Base-by-base conservation (phyloP, 2,797 vertebrate genomes). In the Rhyacichthys aspro region DNA sequence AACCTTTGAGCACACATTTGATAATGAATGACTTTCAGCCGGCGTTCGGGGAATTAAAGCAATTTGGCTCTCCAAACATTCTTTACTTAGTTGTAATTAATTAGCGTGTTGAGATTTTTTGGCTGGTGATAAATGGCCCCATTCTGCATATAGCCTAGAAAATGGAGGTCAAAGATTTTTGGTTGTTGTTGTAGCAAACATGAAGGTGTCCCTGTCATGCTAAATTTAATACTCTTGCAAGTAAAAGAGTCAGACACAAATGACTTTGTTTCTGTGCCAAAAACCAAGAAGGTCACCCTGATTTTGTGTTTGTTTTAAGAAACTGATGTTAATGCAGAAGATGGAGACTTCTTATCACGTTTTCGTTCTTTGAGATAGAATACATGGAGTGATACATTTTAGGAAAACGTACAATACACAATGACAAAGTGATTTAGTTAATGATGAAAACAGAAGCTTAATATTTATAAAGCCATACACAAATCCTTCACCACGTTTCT, bases 71-170 rank as follows among this genome's bases (percentile, higher is more conserved):
- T 89, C 87, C 92, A 94, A 93, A 93, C 92, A 93, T 92, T 91
- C 93, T 93, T 93, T 92, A 92, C 93, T 93, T 91, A 90, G 91
- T 92, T 91, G 92, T 93, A 93, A 93, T 94, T 94, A 93, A 94
- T 93, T 93, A 92, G 90, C 87, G 87, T 88, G 86, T 67, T 73
- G 88, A 82, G 82, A 89, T 91, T 92, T 93, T 93, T 91, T 88
- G 90, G 86, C 90, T 90, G 43, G 86, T 93, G 92, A 93, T 92
- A 89, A 93, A 93, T 93, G 87, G 91, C 87, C 82, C 78, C 83
- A 87, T 89, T 86, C 87, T 81, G 87, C 84, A 87, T 85, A 86
- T 87, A 84, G 87, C 88, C 86, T 77, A 81, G 87, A 92, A 93
- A 92, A 91, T 90, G 82, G 91, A 93, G 93, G 93, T 94, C 92